Evolutionary conservation across 2,888 invertebrate species (phyloP).

Genomic region (Drosophila emarginata): DNA sequence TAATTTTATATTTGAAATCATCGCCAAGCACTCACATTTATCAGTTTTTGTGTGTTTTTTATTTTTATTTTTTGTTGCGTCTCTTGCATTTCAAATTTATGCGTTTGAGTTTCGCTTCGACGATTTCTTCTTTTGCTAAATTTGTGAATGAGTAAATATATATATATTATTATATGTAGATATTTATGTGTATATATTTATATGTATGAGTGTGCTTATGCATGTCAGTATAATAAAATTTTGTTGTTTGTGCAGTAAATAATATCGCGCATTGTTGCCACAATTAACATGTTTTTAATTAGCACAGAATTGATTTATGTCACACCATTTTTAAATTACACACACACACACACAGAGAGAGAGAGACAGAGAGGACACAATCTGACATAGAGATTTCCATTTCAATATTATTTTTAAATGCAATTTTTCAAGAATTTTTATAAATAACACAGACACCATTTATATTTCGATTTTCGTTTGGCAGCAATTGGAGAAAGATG

Average conservation of each 20-base stretch:
- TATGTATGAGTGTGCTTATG: too few species aligned
- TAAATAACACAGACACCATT: conserved; percentile 39
- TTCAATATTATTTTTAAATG: conserved; percentile 51
- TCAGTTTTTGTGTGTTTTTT: conserved; percentile 41
- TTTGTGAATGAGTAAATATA: conserved; percentile 38
- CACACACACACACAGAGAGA: neutral
- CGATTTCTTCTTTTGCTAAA: conserved; percentile 8
- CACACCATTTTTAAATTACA: conserved; percentile 56
- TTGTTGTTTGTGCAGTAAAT: conserved; percentile 13
- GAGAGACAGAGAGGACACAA: neutral
- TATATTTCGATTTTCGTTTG: conserved; percentile 8
- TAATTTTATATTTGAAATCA: conserved; percentile 52
- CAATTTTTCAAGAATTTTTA: conserved; percentile 30
- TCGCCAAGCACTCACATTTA: conserved; percentile 43
- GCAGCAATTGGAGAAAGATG: conserved; percentile 53
- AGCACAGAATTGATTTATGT: conserved; percentile 66
- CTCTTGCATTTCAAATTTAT: conserved; percentile 32
- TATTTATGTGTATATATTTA: neutral
- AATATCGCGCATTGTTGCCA: conserved; percentile 31
- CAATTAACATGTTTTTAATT: conserved; percentile 72
- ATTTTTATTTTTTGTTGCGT: conserved; percentile 29
- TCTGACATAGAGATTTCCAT: conserved; percentile 12
- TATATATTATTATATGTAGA: conserved; percentile 3
- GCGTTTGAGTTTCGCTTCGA: conserved; percentile 17
- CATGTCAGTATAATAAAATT: conserved; percentile 4